Conservation (phyloP, 2,113 vertebrate genomes). For the Mirounga angustirostris region DNA sequence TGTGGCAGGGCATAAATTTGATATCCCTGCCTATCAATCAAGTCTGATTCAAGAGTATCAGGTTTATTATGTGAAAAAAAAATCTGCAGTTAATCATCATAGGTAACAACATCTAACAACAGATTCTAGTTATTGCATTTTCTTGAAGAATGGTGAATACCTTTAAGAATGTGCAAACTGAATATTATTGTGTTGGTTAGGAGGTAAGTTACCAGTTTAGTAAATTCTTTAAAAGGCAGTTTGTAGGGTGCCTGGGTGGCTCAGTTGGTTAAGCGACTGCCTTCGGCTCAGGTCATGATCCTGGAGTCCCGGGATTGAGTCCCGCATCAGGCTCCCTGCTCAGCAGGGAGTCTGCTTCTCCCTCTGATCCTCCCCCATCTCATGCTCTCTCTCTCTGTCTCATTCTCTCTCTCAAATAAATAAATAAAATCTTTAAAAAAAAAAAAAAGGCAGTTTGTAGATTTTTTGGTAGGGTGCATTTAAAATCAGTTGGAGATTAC, state of each 20-base stretch:
- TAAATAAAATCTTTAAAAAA: too few relatives aligned
- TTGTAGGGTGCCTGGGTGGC: background rate
- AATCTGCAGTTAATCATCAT: background rate
- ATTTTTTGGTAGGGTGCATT: background rate
- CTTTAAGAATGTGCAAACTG: background rate
- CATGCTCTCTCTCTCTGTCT: too few relatives aligned
- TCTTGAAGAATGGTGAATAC: background rate
- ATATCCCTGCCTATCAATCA: constrained; percentile 13
- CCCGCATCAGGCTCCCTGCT: too few relatives aligned
- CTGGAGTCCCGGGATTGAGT: too few relatives aligned
- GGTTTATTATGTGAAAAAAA: background rate
- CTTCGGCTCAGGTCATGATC: too few relatives aligned
- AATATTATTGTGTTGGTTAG: background rate
- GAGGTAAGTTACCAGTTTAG: background rate
- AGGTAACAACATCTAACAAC: background rate
- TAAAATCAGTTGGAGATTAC: background rate
- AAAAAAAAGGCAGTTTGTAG: background rate
- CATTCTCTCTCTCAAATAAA: too few relatives aligned
- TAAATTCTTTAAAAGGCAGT: background rate
- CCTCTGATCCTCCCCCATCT: too few relatives aligned
- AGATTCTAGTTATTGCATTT: constrained; percentile 9
- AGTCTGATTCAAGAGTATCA: background rate
- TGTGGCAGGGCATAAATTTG: constrained; percentile 10
- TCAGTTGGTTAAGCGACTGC: too few relatives aligned
- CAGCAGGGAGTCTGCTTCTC: too few relatives aligned